These are phyloP conservation scores for Drosophila paramelanica DNA, from an alignment of 2,888 invertebrate species.

Conservation along the genomic window DNA sequence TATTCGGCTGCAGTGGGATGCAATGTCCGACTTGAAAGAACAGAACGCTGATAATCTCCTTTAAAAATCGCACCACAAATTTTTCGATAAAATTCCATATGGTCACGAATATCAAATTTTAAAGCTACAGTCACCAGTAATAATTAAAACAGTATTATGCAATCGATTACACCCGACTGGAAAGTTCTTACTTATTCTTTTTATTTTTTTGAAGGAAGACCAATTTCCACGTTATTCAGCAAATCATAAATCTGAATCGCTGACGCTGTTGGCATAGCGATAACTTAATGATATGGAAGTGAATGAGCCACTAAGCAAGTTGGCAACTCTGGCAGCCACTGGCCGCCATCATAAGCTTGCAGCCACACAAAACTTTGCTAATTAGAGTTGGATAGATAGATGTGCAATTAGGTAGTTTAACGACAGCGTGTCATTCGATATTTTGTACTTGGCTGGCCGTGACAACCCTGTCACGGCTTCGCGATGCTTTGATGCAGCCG, in stretches of 20 bases:
- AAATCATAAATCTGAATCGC: constrained; percentile 30
- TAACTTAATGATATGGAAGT: constrained; percentile 50
- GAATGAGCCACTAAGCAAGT: constrained; percentile 1
- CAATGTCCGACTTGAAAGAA: too few relatives aligned
- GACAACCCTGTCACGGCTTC: constrained; percentile 33
- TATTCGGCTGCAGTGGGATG: too few relatives aligned
- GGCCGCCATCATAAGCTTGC: constrained; percentile 18
- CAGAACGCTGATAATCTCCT: too few relatives aligned
- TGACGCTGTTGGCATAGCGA: constrained; percentile 17
- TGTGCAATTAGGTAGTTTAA: constrained; percentile 82
- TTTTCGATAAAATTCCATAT: too few relatives aligned
- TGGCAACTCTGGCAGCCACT: neutral
- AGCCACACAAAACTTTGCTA: constrained; percentile 67
- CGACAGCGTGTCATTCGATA: constrained; percentile 74
- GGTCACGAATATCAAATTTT: too few relatives aligned
- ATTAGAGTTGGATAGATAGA: constrained; percentile 81
- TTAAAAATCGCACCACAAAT: too few relatives aligned
- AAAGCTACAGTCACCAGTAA: too few relatives aligned
- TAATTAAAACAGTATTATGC: too few relatives aligned
- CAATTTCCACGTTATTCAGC: constrained; percentile 24
- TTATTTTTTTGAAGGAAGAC: neutral
- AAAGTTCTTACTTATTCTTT: too few relatives aligned
- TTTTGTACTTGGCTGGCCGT: constrained; percentile 36
- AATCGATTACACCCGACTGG: too few relatives aligned
- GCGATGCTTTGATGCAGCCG: constrained; percentile 33